These are phyloP conservation scores for Aradus depressus DNA, from an alignment of 2,888 invertebrate species.

Conservation along the genomic window DNA sequence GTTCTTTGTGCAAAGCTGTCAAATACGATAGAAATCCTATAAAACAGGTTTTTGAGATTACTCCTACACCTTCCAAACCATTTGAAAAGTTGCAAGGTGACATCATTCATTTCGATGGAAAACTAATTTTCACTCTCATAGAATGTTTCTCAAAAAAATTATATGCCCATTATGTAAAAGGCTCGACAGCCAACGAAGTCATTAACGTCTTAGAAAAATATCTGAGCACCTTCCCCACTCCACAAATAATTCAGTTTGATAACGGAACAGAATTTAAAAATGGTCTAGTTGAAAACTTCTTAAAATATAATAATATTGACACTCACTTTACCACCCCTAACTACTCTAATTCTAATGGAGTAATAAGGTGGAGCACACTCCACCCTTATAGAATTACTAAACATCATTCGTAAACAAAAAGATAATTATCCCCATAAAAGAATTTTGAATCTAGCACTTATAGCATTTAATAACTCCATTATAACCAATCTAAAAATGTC, in stretches of 20 bases:
- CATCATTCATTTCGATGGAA: too few species aligned
- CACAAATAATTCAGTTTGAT: conserved; percentile 3
- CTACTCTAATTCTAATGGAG: conserved; percentile 1
- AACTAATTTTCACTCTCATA: not conserved
- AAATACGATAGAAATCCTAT: conserved; percentile 11
- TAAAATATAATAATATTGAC: conserved; percentile 9
- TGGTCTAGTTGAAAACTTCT: conserved; percentile 12
- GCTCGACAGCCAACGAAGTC: conserved; percentile 7
- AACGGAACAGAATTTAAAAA: conserved; percentile 13
- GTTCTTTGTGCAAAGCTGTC: not conserved
- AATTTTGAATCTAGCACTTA: not conserved
- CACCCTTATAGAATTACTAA: not conserved
- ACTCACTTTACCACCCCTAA: conserved; percentile 1
- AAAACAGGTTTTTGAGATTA: too few species aligned
- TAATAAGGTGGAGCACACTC: conserved; percentile 1
- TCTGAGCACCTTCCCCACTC: conserved; percentile 2
- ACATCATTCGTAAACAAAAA: not conserved
- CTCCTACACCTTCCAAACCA: too few species aligned
- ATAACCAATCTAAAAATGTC: not conserved
- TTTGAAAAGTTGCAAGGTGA: too few species aligned
- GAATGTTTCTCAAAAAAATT: too few species aligned
- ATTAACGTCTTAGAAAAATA: conserved; percentile 9
- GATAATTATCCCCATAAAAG: too few species aligned
- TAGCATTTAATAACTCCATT: conserved; percentile 1
- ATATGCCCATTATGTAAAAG: not conserved